A percentile compares a stretch with the other conserved stretches of the same genome.
phyloP scores from a whole-genome alignment of 2,113 vertebrate species.

The Mustela lutreola region DNA sequence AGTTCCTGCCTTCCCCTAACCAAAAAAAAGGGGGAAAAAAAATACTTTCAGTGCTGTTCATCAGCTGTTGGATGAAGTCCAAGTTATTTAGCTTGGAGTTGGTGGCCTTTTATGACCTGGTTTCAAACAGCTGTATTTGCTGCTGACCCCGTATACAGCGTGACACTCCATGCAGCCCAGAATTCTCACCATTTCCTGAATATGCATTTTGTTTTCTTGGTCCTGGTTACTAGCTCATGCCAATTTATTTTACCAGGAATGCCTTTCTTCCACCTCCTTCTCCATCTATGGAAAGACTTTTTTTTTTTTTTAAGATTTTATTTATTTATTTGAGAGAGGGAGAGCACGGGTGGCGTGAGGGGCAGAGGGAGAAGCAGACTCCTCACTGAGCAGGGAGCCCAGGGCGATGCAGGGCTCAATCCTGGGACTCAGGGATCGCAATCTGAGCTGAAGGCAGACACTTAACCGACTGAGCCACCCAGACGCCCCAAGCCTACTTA shows the following conservation, averaged over 20 bases:
- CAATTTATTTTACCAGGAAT: not conserved
- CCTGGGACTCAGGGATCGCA: not conserved
- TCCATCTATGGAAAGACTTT: not conserved
- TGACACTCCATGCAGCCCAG: not conserved
- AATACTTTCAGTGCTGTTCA: not conserved
- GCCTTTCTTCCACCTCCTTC: not conserved
- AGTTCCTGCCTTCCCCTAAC: not conserved
- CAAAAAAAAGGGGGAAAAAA: not conserved
- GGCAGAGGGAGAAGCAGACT: too few species aligned
- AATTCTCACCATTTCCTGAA: not conserved
- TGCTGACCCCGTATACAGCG: not conserved
- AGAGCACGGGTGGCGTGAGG: too few species aligned
- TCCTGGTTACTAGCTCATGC: not conserved
- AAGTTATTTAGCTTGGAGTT: not conserved
- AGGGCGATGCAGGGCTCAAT: not conserved
- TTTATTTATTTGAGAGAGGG: not conserved
- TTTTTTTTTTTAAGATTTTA: not conserved
- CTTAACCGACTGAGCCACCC: not conserved
- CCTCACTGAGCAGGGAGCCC: too few species aligned
- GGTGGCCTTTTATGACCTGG: not conserved
- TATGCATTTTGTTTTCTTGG: not conserved
- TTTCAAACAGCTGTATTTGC: not conserved
- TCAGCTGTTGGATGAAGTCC: not conserved
- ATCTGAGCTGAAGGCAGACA: not conserved
- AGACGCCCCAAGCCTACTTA: not conserved